Evolutionary conservation across 2,113 vertebrate species (phyloP).

Genomic region (Ameiurus melas): DNA sequence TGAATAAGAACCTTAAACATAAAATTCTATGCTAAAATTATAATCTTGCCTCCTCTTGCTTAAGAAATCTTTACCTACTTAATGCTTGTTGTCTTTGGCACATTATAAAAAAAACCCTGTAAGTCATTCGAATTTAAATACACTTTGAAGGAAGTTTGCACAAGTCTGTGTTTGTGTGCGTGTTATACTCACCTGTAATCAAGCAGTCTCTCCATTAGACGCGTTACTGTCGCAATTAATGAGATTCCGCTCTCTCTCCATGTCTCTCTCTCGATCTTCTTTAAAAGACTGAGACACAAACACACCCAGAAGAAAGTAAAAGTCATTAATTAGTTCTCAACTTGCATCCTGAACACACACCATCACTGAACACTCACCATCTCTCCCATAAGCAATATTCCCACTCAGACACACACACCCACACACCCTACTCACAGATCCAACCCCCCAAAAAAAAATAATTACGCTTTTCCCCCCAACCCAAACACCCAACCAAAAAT

Average conservation of each 20-base stretch:
- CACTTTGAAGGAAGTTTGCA: background rate
- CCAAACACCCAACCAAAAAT: too few relatives aligned
- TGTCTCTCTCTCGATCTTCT: slow-evolving; percentile 99
- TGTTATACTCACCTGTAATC: slow-evolving; percentile 86
- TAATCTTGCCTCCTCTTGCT: background rate
- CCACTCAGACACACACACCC: slow-evolving; percentile 50
- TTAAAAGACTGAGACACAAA: slow-evolving; percentile 80
- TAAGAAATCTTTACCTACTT: background rate
- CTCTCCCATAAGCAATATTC: background rate
- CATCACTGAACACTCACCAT: background rate
- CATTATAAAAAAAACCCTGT: background rate
- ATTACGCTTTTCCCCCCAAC: too few relatives aligned
- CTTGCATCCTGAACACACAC: background rate
- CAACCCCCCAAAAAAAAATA: too few relatives aligned
- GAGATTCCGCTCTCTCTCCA: slow-evolving; percentile 98
- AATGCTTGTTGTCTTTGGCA: background rate
- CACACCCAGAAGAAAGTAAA: slow-evolving; percentile 12
- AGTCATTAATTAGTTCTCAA: slow-evolving; percentile 4
- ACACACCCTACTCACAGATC: slow-evolving; percentile 50
- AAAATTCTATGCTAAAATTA: background rate
- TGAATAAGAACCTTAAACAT: background rate
- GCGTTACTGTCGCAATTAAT: slow-evolving; percentile 94
- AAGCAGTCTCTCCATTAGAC: slow-evolving; percentile 94
- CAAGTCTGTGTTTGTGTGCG: background rate
- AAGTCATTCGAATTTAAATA: background rate